Percentiles rank a stretch among this genome's conserved stretches.
These are phyloP conservation scores for Chloroclysta siterata DNA, from an alignment of 2,888 invertebrate species.

Conservation along the genomic window DNA sequence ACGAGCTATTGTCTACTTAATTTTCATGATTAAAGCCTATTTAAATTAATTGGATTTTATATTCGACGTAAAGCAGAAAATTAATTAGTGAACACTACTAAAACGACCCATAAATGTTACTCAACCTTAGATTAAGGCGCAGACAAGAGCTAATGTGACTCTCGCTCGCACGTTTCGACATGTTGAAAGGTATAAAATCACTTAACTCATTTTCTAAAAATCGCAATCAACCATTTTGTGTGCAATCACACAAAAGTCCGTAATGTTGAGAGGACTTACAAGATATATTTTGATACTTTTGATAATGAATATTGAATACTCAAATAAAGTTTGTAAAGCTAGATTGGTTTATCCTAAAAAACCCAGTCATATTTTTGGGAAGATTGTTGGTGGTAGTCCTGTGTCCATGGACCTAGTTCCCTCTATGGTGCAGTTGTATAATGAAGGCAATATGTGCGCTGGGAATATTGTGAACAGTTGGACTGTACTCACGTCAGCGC, in stretches of 20 bases:
- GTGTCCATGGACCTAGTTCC: conserved; percentile 56
- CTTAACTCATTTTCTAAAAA: too few relatives aligned
- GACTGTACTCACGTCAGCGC: conserved; percentile 65
- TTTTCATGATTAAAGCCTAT: background rate
- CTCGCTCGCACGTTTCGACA: too few relatives aligned
- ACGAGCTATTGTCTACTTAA: background rate
- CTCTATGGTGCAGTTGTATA: conserved; percentile 61
- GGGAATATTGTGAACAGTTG: conserved; percentile 66
- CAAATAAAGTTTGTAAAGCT: background rate
- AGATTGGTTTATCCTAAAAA: background rate
- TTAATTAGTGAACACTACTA: conserved; percentile 26
- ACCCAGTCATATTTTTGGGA: conserved; percentile 34
- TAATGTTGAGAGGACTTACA: conserved; percentile 13
- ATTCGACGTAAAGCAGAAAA: conserved; percentile 43
- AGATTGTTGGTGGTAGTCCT: conserved; percentile 60
- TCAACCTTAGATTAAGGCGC: conserved; percentile 1
- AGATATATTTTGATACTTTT: conserved; percentile 14
- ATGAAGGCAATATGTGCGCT: conserved; percentile 61
- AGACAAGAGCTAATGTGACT: too few relatives aligned
- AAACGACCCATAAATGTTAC: conserved; percentile 9
- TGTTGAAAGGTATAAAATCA: too few relatives aligned
- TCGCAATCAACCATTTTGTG: too few relatives aligned
- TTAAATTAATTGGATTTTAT: conserved; percentile 34
- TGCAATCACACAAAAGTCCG: conserved; percentile 6
- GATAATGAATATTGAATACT: conserved; percentile 10